phyloP scores from a whole-genome alignment of 53 echinoderm and acorn worm species.

The Stichopus horrens region DNA sequence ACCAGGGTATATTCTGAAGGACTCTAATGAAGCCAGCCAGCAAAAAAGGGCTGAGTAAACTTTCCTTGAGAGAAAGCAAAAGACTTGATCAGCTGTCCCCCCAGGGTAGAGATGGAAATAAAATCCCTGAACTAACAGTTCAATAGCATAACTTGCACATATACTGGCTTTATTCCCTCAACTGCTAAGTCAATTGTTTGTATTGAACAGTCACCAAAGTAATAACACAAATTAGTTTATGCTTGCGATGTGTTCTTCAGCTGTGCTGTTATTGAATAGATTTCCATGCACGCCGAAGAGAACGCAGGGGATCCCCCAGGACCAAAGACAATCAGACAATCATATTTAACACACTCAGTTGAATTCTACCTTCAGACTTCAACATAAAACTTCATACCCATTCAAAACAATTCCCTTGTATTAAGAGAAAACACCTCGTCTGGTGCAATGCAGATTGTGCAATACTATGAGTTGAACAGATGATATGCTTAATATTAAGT shows the following conservation, averaged over 20 bases:
- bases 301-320: slow-evolving; percentile 27
- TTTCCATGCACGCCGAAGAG: background rate
- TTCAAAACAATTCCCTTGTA: too few species aligned
- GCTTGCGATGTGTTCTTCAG: slow-evolving; percentile 29
- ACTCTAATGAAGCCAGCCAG: slow-evolving; percentile 19
- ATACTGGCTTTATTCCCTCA: background rate
- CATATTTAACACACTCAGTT: background rate
- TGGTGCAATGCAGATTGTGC: too few species aligned
- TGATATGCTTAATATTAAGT: too few species aligned
- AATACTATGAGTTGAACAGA: too few species aligned
- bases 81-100: slow-evolving; percentile 31
- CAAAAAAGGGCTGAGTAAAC: slow-evolving; percentile 1
- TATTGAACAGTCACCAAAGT: background rate
- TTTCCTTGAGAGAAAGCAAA: background rate
- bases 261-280: background rate
- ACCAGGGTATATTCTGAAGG: slow-evolving; percentile 23
- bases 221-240: slow-evolving; percentile 36
- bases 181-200: slow-evolving; percentile 20
- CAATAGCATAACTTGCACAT: background rate
- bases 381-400: too few species aligned
- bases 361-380: too few species aligned
- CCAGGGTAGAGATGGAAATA: slow-evolving; percentile 20
- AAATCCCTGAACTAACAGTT: slow-evolving; percentile 26
- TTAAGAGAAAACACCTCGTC: too few species aligned
- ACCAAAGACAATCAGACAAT: slow-evolving; percentile 15